Percentiles rank a stretch among this genome's conserved stretches.
These are phyloP conservation scores for Biston stratarius DNA, from an alignment of 2,888 invertebrate genomes.

Conservation along the genomic window DNA sequence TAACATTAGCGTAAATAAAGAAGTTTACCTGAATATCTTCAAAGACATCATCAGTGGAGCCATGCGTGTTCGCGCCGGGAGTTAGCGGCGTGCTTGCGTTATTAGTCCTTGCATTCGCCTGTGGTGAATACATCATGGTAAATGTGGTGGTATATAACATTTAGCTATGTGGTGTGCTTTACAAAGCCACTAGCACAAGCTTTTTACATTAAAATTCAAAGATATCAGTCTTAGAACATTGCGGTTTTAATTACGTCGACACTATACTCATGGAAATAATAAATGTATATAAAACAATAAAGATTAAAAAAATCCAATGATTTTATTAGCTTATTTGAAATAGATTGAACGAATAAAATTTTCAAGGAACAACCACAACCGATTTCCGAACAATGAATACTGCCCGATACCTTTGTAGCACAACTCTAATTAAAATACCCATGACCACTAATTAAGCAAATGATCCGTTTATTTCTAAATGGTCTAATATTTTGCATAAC, in stretches of 20 bases:
- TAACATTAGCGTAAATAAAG: constrained; percentile 2
- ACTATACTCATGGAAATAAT: neutral
- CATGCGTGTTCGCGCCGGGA: constrained; percentile 74
- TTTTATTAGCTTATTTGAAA: constrained; percentile 5
- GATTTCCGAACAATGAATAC: neutral
- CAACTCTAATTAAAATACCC: constrained; percentile 16
- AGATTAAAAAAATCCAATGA: neutral
- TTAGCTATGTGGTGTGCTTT: constrained; percentile 31
- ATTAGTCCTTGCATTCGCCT: constrained; percentile 77
- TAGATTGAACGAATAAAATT: neutral
- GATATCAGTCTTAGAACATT: neutral
- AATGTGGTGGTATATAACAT: constrained; percentile 40
- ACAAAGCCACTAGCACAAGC: constrained; percentile 32
- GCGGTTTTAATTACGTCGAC: neutral
- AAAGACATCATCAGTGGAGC: constrained; percentile 81
- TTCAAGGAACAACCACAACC: constrained; percentile 10
- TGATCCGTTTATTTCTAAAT: constrained; percentile 12
- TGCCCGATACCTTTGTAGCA: constrained; percentile 8
- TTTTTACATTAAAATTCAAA: constrained; percentile 4
- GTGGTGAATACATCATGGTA: constrained; percentile 51
- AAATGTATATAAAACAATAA: neutral
- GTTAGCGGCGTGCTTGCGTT: constrained; percentile 80
- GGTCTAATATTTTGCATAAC: constrained; percentile 14
- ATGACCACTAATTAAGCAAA: constrained; percentile 21
- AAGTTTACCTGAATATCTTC: constrained; percentile 80